Base-by-base conservation (phyloP, 2,888 invertebrate species). In the Cephus sareptanus region DNA sequence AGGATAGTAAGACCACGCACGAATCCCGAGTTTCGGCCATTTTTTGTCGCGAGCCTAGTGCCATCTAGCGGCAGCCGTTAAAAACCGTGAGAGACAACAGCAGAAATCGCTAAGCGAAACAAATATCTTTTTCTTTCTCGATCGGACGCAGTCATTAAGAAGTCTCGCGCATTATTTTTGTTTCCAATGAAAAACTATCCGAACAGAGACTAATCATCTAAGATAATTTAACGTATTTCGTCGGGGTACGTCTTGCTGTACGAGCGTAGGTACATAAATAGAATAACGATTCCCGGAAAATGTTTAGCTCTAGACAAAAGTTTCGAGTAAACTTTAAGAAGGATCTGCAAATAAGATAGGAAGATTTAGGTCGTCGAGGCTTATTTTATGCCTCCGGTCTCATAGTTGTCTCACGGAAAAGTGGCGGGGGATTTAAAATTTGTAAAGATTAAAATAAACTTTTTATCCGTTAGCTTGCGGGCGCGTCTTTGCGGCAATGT, bases 381-480 rank as follows among this genome's bases (percentile, higher is more conserved):
- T 31, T 34, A 78, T 84, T 83, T 83, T 81, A 76, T 82, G 81
- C 82, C 80, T 81, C 83, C 82, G 79, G 79, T 85, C 82, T 84
- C 68, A 75, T 75, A 68, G 76, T 78, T 75, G 75, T 73, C 71
- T 75, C 75, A 73, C 76, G 79, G 80, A 82, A 83, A 85, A 81
- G 82, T 81, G 83, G 81, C 83, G 83, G 81, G 84, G 87, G 86
- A 88, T 87, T 88, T 88, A 81, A 87, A 88, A 88, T 89, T 87
- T 86, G 85, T 85, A 88, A 87, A 90, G 89, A 90, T 89, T 89
- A 90, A 89, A 89, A 90, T 88, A 90, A 90, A 89, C 86, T 89
- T 89, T 88, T 89, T 88, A 89, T 88, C 90, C 89, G 84, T 33
- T 78, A 70, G 76, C 81, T 84, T 80, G 81, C 75, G 79, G 79